Conservation (phyloP, 2,797 vertebrate genomes). For the Carapus acus region DNA sequence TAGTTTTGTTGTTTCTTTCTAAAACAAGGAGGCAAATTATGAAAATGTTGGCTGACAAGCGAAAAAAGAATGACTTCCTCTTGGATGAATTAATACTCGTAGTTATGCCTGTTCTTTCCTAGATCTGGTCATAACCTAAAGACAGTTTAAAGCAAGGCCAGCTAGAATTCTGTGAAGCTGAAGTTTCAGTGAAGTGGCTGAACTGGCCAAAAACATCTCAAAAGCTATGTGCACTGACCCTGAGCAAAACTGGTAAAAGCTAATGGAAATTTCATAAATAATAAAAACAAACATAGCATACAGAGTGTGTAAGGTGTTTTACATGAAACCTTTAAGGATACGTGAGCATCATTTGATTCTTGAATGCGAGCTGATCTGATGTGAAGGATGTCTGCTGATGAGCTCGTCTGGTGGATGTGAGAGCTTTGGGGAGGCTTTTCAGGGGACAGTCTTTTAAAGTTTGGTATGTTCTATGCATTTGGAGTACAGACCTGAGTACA, state of each 20-base stretch:
- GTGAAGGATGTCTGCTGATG: background rate
- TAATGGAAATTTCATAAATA: constrained; percentile 57
- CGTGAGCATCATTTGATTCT: constrained; percentile 15
- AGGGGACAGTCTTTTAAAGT: background rate
- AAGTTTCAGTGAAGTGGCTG: constrained; percentile 31
- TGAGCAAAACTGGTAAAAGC: constrained; percentile 38
- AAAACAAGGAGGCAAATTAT: background rate
- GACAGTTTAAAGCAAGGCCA: constrained; percentile 20
- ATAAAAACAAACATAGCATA: constrained; percentile 49
- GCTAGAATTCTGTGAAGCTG: constrained; percentile 16
- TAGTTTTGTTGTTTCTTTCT: no score
- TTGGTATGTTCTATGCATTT: constrained; percentile 3
- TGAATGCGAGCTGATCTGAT: constrained; percentile 3
- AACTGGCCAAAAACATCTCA: constrained; percentile 38
- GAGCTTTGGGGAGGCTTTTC: background rate
- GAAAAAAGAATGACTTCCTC: background rate
- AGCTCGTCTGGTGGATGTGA: constrained; percentile 1
- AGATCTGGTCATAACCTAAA: constrained; percentile 24
- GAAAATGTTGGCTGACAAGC: background rate
- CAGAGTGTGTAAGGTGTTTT: constrained; percentile 31
- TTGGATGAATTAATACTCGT: constrained; percentile 3
- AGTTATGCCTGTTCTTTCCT: constrained; percentile 1
- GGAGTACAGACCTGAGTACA: background rate
- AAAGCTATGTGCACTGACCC: constrained; percentile 46
- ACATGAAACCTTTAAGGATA: constrained; percentile 28